These are phyloP conservation scores for Cheilinus undulatus DNA, from an alignment of 2,113 vertebrate species.

Conservation along the genomic window DNA sequence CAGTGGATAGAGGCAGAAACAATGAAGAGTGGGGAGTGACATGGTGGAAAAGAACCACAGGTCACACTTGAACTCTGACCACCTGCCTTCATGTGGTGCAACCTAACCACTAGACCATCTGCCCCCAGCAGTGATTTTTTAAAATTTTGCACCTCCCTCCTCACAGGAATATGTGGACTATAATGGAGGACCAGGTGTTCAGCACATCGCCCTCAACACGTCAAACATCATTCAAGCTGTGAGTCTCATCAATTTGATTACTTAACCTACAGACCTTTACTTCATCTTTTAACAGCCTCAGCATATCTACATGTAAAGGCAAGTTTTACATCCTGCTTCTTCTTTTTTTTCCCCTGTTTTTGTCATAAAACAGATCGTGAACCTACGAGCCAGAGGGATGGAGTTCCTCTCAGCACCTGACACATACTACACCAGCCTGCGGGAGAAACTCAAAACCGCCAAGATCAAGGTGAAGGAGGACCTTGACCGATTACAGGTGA, in stretches of 20 bases:
- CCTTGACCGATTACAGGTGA: conserved; percentile 84
- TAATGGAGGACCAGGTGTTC: conserved; percentile 86
- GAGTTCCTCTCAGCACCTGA: conserved; percentile 86
- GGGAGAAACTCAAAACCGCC: conserved; percentile 82
- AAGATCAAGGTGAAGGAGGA: conserved; percentile 89
- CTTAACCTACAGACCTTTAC: conserved; percentile 2
- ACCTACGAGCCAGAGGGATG: conserved; percentile 84
- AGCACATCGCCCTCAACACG: conserved; percentile 88
- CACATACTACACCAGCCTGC: conserved; percentile 81
- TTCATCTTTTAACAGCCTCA: background rate
- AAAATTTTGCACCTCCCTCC: background rate
- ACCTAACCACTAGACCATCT: too few relatives aligned
- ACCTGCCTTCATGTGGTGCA: too few relatives aligned
- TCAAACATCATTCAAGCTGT: conserved; percentile 86
- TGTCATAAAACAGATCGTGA: conserved; percentile 78
- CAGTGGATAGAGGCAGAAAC: too few relatives aligned
- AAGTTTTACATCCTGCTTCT: background rate
- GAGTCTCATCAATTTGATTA: conserved; percentile 50
- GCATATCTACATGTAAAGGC: conserved; percentile 30
- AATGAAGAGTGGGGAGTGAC: too few relatives aligned
- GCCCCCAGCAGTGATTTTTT: background rate
- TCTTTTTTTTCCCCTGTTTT: background rate
- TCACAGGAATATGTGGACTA: conserved; percentile 88
- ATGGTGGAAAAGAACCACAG: too few relatives aligned
- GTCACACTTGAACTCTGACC: too few relatives aligned